A percentile compares a stretch with the other conserved stretches of the same genome.
Evolutionary conservation across 2,797 vertebrate species (phyloP).

Genomic region (Halcyon chelicuti): DNA sequence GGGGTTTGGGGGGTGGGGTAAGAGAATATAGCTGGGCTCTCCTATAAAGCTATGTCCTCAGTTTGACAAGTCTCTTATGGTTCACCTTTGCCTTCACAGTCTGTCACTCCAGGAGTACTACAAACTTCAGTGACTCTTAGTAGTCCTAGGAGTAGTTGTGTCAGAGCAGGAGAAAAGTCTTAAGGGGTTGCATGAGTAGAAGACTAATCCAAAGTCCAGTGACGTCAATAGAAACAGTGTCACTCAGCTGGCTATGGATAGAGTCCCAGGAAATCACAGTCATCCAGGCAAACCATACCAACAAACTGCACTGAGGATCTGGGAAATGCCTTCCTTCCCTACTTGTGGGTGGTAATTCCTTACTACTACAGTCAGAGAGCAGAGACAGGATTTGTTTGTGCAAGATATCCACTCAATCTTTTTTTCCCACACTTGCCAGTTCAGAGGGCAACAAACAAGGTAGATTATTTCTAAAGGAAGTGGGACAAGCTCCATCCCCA

Average conservation of each 20-base stretch:
- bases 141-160: neutral
- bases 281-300: neutral
- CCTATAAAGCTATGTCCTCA: neutral
- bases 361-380: neutral
- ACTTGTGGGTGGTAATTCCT: neutral
- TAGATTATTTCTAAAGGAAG: neutral
- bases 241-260: neutral
- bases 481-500: neutral
- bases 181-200: neutral
- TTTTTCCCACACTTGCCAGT: neutral
- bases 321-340: neutral
- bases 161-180: neutral
- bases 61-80: neutral
- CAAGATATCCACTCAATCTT: neutral
- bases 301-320: neutral
- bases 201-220: neutral
- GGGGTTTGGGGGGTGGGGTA: no score
- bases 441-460: neutral
- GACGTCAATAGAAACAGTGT: neutral
- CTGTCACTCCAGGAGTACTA: neutral
- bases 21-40: neutral
- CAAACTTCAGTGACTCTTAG: neutral
- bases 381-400: neutral
- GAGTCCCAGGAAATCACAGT: neutral
- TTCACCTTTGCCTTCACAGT: neutral